These are phyloP conservation scores for Otocyon megalotis DNA, from an alignment of 2,113 vertebrate genomes.

Conservation along the genomic window DNA sequence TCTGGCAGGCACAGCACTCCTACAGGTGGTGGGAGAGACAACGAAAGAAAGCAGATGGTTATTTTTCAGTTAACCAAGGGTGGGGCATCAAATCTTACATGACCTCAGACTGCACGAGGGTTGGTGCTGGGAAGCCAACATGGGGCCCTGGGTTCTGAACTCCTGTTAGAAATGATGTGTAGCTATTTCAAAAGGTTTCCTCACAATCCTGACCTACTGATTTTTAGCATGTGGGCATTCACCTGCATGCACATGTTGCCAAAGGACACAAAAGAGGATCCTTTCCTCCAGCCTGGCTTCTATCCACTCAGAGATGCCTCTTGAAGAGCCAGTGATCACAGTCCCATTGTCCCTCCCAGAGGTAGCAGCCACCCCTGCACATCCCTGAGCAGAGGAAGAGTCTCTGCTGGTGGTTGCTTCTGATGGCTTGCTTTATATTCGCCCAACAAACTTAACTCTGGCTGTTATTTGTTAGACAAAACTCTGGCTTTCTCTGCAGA, in stretches of 20 bases:
- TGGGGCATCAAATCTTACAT: fast-evolving
- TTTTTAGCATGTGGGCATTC: neutral
- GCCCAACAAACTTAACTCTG: too few relatives aligned
- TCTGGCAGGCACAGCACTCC: slow-evolving; percentile 97
- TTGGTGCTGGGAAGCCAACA: neutral
- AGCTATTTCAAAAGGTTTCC: neutral
- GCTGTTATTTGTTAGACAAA: neutral
- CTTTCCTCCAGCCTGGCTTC: fast-evolving
- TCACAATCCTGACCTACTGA: neutral
- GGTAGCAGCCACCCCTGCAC: neutral
- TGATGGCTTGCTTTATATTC: neutral
- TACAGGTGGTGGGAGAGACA: slow-evolving; percentile 77
- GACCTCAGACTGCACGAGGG: neutral
- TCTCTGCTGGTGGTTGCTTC: neutral
- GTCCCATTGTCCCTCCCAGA: neutral
- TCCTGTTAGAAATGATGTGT: neutral
- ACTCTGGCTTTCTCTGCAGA: neutral
- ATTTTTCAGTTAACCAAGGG: neutral
- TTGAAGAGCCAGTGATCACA: neutral
- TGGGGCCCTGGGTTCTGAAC: too few relatives aligned
- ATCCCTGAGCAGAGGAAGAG: neutral
- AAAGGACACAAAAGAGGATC: neutral
- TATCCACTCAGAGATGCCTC: neutral
- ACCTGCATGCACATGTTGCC: neutral
- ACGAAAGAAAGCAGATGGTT: neutral